Evolutionary conservation across 2,113 vertebrate genomes (phyloP), one percentile per base, ranked within the genome.

Genomic region (Charina bottae): DNA sequence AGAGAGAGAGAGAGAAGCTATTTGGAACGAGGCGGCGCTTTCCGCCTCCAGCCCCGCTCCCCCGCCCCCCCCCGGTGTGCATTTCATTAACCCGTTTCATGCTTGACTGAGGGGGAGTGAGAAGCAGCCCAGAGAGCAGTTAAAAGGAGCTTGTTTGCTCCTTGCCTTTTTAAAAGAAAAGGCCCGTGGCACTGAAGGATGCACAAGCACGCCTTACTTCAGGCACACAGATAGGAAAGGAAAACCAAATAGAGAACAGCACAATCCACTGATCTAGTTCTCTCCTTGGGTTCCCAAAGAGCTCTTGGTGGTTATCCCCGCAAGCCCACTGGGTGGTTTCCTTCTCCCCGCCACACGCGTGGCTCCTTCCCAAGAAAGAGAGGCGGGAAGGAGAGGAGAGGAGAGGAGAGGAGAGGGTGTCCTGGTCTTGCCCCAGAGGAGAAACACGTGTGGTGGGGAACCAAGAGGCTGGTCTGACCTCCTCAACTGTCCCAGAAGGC

Each of bases 151-250:
- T 23, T 2, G 68, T 83, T 37, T 42, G n/a, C 90, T 83, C 60
- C 37, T 78, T 83, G 86, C 83, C 85, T 53, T 8, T 24, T 83
- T 68, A 28, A 68, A 46, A 1, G 54, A 49, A 4, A 55, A 28
- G 94, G 94, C 89, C 93, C 17, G 0, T 0, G 94, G 96, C 95
- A 92, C 95, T 93, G 94, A 95, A 96, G 94, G 93, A 95, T 42
- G 0, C 0, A 1, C 62, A 72, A 90, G 60, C 96, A 94, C 0
- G 0, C 42, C 23, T 2, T 7, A 0, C 10, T 85, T 85, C 5
- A 1, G 4, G 5, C 0, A 68, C 0, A 0, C 46, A 72, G 89
- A 56, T 6, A 56, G 19, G 68, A 17, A 72, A 72, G 2, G 58
- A n/a, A 68, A 53, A 21, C 24, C 15, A 21, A 68, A 8, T 17